Evolutionary conservation across 2,113 vertebrate genomes (phyloP).

Genomic region (Tachysurus fulvidraco): DNA sequence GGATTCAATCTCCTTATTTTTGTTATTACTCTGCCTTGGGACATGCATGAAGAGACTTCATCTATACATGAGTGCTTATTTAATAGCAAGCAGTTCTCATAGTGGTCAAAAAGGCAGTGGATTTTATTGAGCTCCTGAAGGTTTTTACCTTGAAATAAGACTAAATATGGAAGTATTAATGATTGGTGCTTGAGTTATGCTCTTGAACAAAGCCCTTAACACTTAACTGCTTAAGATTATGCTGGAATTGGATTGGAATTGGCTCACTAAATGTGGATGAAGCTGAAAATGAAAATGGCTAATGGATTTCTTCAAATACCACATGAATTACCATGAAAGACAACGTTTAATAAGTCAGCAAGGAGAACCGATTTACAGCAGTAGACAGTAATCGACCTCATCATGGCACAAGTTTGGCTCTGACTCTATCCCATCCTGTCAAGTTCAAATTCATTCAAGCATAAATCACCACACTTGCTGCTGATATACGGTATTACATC

Average conservation of each 20-base stretch:
- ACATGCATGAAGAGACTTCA: not conserved
- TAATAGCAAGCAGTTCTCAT: not conserved
- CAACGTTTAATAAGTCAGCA: not conserved
- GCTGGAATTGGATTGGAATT: not conserved
- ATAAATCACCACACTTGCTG: not conserved
- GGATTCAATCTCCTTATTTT: not conserved
- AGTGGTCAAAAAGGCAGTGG: not conserved
- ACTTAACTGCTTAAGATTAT: not conserved
- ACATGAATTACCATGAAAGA: not conserved
- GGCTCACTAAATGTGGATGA: not conserved
- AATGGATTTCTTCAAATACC: not conserved
- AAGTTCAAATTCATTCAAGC: not conserved
- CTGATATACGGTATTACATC: constrained; percentile 5
- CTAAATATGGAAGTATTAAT: not conserved
- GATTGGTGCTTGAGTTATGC: not conserved
- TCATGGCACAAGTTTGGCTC: not conserved
- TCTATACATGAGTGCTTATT: not conserved
- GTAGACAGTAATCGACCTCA: not conserved
- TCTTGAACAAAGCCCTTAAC: not conserved
- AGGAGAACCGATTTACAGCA: not conserved
- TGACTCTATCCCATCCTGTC: not conserved
- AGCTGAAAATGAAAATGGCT: not conserved
- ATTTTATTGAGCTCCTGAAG: not conserved
- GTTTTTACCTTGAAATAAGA: not conserved
- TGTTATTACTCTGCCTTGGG: not conserved